Conservation (phyloP, 2,888 invertebrate species). For the Eupithecia dodoneata region DNA sequence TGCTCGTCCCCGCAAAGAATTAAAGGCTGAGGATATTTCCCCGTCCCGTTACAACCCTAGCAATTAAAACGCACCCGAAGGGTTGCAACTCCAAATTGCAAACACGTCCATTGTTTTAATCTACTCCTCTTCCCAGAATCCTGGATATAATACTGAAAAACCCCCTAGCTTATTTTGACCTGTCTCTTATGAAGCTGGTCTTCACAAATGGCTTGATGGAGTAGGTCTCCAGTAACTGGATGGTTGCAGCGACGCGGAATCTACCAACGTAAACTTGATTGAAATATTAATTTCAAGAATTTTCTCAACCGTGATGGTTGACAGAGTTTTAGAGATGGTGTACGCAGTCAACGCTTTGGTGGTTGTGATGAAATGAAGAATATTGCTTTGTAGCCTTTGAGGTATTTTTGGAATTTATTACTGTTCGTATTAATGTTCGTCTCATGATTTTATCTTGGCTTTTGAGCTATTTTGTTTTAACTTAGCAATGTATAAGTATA, state of each 20-base stretch:
- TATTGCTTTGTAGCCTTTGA: background rate
- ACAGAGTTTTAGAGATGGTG: constrained; percentile 37
- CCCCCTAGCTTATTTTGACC: constrained; percentile 59
- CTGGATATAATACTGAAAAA: constrained; percentile 69
- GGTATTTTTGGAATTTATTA: background rate
- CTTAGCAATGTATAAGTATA: background rate
- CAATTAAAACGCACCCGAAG: constrained; percentile 82
- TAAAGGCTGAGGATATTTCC: constrained; percentile 63
- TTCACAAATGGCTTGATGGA: constrained; percentile 35
- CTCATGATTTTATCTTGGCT: background rate
- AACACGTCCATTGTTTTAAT: constrained; percentile 83
- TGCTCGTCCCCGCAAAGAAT: constrained; percentile 59
- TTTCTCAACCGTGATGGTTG: constrained; percentile 43
- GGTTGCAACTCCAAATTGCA: constrained; percentile 80
- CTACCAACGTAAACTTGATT: constrained; percentile 67
- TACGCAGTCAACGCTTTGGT: constrained; percentile 26
- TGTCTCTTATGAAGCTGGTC: constrained; percentile 34
- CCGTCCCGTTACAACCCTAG: constrained; percentile 66
- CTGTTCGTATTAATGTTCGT: background rate
- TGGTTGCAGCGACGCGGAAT: constrained; percentile 54
- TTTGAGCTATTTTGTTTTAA: background rate
- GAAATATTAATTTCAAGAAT: constrained; percentile 73
- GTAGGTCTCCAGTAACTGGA: constrained; percentile 56
- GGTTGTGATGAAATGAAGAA: background rate
- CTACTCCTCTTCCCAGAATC: constrained; percentile 68